Conservation (phyloP, 2,888 invertebrate species). For the Euclidia mi region DNA sequence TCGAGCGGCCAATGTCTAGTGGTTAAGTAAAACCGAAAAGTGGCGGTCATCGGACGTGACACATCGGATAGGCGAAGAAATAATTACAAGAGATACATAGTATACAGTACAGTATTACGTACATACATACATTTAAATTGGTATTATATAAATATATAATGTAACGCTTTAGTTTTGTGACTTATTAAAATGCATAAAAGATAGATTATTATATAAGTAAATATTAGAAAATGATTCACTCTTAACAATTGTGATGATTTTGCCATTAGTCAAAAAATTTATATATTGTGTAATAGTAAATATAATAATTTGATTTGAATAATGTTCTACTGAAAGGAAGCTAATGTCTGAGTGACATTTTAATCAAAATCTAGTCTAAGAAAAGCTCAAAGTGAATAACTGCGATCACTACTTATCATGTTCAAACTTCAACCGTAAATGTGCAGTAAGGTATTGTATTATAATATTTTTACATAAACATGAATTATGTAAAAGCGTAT, state of each 20-base stretch:
- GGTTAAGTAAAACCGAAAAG: conserved; percentile 65
- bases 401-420: conserved; percentile 63
- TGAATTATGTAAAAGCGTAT: conserved; percentile 57
- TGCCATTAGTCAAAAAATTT: conserved; percentile 87
- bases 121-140: conserved; percentile 14
- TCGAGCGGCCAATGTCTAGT: conserved; percentile 67
- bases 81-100: conserved; percentile 65
- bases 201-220: conserved; percentile 46
- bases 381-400: conserved; percentile 70
- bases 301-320: conserved; percentile 55
- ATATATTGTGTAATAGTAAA: conserved; percentile 57
- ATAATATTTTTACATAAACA: conserved; percentile 51
- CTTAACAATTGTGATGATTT: conserved; percentile 89
- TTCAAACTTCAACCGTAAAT: conserved; percentile 45
- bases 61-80: conserved; percentile 68
- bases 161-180: conserved; percentile 58
- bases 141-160: conserved; percentile 57
- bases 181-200: conserved; percentile 66
- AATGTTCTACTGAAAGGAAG: conserved; percentile 69
- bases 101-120: conserved; percentile 31
- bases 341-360: conserved; percentile 65
- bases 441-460: conserved; percentile 54
- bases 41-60: conserved; percentile 61
- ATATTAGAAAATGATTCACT: conserved; percentile 65
- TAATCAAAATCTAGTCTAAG: conserved; percentile 65